Evolutionary conservation across 2,888 invertebrate genomes (phyloP).

Genomic region (Neoascia interrupta): DNA sequence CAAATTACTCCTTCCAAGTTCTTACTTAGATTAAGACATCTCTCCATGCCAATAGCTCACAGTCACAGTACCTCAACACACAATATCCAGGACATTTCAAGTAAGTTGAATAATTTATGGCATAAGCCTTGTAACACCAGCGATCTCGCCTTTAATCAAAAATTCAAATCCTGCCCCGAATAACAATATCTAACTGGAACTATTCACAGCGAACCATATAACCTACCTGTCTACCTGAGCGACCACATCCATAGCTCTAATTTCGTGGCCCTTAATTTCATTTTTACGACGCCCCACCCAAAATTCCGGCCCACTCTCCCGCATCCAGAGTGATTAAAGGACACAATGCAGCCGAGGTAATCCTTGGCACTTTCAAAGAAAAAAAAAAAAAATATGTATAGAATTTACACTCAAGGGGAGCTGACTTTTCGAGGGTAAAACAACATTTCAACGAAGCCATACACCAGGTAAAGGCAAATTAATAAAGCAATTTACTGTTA

Average conservation of each 20-base stretch:
- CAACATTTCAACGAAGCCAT: conserved; percentile 49
- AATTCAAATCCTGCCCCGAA: conserved; percentile 59
- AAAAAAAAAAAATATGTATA: background rate
- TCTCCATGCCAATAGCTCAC: background rate
- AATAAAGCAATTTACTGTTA: conserved; percentile 70
- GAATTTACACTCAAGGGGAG: background rate
- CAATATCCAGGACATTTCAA: no score
- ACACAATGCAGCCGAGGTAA: conserved; percentile 54
- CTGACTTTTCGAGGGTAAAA: conserved; percentile 1
- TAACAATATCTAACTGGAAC: conserved; percentile 39
- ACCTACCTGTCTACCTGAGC: conserved; percentile 22
- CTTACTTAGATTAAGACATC: no score
- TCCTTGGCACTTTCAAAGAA: background rate
- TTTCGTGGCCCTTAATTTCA: conserved; percentile 67
- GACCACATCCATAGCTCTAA: conserved; percentile 60
- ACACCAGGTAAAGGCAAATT: conserved; percentile 54
- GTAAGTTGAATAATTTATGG: conserved; percentile 56
- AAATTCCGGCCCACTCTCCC: no score
- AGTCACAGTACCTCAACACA: background rate
- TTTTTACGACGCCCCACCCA: conserved; percentile 67
- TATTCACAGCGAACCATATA: background rate
- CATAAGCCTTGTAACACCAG: conserved; percentile 10
- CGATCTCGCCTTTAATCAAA: conserved; percentile 54
- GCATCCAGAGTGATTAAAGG: conserved; percentile 57
- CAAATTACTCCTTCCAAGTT: no score